Evolutionary conservation across 2,888 invertebrate genomes (phyloP).

Genomic region (Coelogynopora nodosa): DNA sequence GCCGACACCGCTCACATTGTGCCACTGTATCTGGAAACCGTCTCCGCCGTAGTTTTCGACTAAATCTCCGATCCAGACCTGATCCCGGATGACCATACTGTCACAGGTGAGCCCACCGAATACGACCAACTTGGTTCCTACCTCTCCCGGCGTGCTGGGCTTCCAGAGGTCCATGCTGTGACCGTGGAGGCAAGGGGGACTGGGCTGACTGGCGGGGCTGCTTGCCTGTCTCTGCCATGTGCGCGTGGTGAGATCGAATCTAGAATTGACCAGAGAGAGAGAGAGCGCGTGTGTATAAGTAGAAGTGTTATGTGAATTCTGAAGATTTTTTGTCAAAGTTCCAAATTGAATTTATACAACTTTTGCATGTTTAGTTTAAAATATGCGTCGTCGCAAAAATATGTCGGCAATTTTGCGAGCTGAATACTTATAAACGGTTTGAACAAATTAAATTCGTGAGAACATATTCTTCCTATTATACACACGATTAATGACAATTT

Average conservation of each 20-base stretch:
- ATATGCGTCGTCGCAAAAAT: no score
- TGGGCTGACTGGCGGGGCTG: not conserved
- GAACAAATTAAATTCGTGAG: no score
- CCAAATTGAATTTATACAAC: no score
- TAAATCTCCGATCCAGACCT: not conserved
- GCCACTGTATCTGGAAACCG: not conserved
- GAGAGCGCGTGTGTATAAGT: no score
- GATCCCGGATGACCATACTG: not conserved
- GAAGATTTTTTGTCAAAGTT: no score
- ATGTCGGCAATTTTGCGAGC: no score
- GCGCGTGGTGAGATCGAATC: not conserved
- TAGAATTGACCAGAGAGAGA: no score
- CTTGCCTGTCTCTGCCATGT: not conserved
- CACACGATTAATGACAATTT: no score
- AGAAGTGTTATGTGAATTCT: no score
- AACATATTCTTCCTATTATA: no score
- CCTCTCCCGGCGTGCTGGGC: not conserved
- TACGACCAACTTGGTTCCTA: not conserved
- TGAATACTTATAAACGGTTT: no score
- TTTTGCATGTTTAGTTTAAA: no score
- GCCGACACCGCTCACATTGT: not conserved
- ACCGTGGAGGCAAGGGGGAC: not conserved
- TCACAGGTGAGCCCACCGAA: not conserved
- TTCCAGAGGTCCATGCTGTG: slow-evolving; percentile 7
- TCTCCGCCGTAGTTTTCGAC: not conserved